Percentiles rank a stretch among this genome's conserved stretches.
phyloP scores from a whole-genome alignment of 2,797 vertebrate species.

The Chrysolophus pictus region DNA sequence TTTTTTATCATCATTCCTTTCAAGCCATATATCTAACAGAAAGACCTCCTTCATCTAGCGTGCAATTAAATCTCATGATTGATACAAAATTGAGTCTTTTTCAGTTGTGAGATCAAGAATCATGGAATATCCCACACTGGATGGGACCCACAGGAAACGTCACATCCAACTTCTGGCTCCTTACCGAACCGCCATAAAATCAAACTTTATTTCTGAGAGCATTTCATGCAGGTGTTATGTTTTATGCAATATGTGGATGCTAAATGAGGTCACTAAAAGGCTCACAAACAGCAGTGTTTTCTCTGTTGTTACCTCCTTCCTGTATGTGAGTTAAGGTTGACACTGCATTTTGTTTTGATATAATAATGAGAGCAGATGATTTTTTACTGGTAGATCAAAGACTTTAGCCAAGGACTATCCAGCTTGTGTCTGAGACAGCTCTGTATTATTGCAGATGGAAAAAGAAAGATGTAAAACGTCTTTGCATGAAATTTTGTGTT shows the following conservation, averaged over 20 bases:
- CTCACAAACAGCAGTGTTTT: background rate
- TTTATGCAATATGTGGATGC: background rate
- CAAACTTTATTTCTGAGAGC: background rate
- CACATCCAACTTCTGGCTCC: background rate
- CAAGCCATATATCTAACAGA: background rate
- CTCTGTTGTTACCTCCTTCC: background rate
- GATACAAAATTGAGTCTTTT: background rate
- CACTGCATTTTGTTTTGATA: accelerated
- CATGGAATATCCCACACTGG: background rate
- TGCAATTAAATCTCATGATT: slow-evolving; percentile 1
- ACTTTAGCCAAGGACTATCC: background rate
- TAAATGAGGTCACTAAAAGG: background rate
- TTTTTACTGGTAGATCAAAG: background rate
- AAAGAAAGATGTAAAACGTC: background rate
- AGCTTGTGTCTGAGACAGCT: background rate
- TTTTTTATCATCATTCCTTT: background rate
- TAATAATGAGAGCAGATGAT: background rate
- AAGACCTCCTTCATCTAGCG: background rate
- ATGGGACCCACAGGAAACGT: background rate
- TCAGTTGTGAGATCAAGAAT: background rate
- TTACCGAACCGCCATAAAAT: background rate
- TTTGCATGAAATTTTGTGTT: background rate
- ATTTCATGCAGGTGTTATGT: background rate
- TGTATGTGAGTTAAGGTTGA: background rate
- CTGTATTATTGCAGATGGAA: background rate